Evolutionary conservation across 2,888 invertebrate species (phyloP), one percentile per base, ranked within the genome.

Genomic region (Leptopterna dolabrata): DNA sequence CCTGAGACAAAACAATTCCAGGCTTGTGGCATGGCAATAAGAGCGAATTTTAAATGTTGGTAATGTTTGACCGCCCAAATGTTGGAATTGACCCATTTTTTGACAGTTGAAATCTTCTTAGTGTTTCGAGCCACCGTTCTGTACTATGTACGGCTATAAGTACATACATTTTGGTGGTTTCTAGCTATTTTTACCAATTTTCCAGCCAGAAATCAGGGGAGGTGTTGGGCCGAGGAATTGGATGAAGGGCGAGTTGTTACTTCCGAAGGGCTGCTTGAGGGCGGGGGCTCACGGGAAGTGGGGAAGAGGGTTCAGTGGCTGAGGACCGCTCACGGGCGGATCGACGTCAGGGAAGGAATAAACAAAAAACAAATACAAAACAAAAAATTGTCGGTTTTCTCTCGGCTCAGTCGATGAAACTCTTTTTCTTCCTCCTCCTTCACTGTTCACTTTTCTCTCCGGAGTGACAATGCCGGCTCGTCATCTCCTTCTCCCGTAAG

Each of bases 151-250:
- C n/a, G n/a, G n/a, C n/a, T n/a, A n/a, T n/a, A n/a, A n/a, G n/a
- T n/a, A n/a, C n/a, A n/a, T n/a, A n/a, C n/a, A n/a, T n/a, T n/a
- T n/a, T n/a, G n/a, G n/a, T n/a, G n/a, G n/a, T n/a, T n/a, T n/a
- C n/a, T n/a, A n/a, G n/a, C n/a, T n/a, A n/a, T n/a, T n/a, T n/a
- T n/a, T n/a, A n/a, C n/a, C n/a, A n/a, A n/a, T n/a, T n/a, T n/a
- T n/a, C n/a, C n/a, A n/a, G 83, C 70, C 83, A 83, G 83, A 43
- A 83, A 83, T 83, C 83, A 83, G 83, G 27, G 27, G 41, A 63
- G 83, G 83, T 83, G 83, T 83, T 83, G 83, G 83, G 63, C 83
- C 83, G 70, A 83, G 83, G 70, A 83, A 83, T 83, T 83, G 83
- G 70, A 83, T 83, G 83, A 63, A 83, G 83, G 83, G 83, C 63